A percentile compares a stretch with the other conserved stretches of the same genome.
phyloP scores from a whole-genome alignment of 2,113 vertebrate species.

The Actenoides lindsayi region DNA sequence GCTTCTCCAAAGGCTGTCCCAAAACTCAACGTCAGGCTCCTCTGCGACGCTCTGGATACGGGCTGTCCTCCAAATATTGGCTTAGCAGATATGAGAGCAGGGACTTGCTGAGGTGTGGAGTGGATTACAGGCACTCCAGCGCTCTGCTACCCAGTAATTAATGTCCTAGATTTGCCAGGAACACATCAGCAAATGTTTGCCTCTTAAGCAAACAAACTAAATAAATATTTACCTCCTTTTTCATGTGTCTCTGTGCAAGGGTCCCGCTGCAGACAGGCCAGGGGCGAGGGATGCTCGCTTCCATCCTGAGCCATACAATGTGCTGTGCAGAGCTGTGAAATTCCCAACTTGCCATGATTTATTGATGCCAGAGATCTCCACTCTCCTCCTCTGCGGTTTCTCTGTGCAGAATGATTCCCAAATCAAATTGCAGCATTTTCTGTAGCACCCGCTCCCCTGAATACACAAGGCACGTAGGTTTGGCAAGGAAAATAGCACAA shows the following conservation, averaged over 20 bases:
- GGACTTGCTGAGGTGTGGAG: neutral
- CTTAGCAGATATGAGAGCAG: neutral
- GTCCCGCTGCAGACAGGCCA: fast-evolving
- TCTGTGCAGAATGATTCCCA: conserved; percentile 3
- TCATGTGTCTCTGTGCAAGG: fast-evolving
- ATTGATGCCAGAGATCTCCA: neutral
- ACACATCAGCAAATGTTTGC: neutral
- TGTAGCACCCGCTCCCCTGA: neutral
- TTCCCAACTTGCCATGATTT: neutral
- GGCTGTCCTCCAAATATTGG: neutral
- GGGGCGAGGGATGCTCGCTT: neutral
- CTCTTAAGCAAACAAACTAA: neutral
- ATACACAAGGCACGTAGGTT: neutral
- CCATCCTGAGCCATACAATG: fast-evolving
- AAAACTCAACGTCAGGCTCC: neutral
- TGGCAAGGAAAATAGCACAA: neutral
- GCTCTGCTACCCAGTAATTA: neutral
- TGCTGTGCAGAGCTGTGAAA: neutral
- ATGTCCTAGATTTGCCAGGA: neutral
- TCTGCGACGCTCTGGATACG: fast-evolving
- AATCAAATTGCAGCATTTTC: conserved; percentile 28
- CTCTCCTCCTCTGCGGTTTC: neutral
- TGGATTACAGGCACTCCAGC: neutral
- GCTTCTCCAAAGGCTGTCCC: neutral
- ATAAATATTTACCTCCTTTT: neutral